These are phyloP conservation scores for Lateolabrax maculatus DNA, from an alignment of 2,797 vertebrate genomes.

Conservation along the genomic window DNA sequence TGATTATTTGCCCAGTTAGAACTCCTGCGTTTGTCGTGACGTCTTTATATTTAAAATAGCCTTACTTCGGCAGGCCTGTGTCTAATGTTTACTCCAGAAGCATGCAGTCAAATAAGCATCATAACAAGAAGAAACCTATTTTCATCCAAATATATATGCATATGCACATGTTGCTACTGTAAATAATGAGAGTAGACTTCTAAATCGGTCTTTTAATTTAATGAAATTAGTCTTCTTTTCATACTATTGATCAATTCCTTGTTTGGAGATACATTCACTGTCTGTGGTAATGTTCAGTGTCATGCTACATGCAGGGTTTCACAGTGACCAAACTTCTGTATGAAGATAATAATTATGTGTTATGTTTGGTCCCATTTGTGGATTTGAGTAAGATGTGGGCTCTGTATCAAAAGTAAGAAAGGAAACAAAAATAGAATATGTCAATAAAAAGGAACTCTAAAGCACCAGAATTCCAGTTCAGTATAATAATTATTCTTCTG, in stretches of 20 bases:
- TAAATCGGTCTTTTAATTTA: background rate
- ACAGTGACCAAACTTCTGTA: background rate
- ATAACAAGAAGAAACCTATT: background rate
- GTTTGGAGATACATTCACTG: background rate
- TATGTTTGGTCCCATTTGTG: background rate
- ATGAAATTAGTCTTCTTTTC: too few relatives aligned
- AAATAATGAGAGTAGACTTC: background rate
- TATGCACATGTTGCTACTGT: background rate
- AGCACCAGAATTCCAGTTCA: background rate
- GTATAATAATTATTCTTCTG: background rate
- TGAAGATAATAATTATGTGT: background rate
- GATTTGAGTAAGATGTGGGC: background rate
- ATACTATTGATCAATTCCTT: background rate
- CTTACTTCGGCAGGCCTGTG: background rate
- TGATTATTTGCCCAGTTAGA: slow-evolving; percentile 29
- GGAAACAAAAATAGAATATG: background rate
- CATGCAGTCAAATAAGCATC: slow-evolving; percentile 11
- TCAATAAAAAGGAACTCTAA: background rate
- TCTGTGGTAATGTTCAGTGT: background rate
- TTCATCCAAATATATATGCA: background rate
- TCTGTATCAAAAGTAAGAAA: background rate
- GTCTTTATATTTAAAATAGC: slow-evolving; percentile 36
- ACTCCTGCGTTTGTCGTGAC: slow-evolving; percentile 1
- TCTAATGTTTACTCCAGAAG: background rate
- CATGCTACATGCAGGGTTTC: background rate